Evolutionary conservation across 2,113 vertebrate genomes (phyloP), one percentile per base, ranked within the genome.

Genomic region (Eublepharis macularius): DNA sequence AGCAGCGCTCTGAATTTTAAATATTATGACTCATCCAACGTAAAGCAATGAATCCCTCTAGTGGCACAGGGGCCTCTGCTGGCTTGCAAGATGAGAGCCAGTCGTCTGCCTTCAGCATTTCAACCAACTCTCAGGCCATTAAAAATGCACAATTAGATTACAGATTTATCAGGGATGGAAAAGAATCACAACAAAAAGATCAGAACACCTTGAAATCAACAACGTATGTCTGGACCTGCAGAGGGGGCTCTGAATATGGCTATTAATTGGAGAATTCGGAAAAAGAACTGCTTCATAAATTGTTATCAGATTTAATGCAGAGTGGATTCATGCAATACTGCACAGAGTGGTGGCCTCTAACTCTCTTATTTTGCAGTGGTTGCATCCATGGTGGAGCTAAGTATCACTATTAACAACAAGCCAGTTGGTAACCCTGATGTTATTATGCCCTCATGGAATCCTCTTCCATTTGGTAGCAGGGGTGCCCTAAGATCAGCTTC

Each of bases 181-280:
- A 39, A 78, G n/a, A 69, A 65, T 78, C 90, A 76, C 32, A 57
- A 91, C 24, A 74, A 86, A 88, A 83, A 88, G 81, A 90, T 78
- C 85, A 86, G 76, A 41, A 83, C 43, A 65, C 34, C 80, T 84
- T 77, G 81, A 92, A 93, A 94, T 69, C 82, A 45, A 85, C 76
- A 89, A 60, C 65, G 21, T 79, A 51, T 54, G 72, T 49, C 83
- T 85, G 88, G 87, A 92, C 87, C 88, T 92, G 84, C 89, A 91
- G 84, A 88, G 91, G 89, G 86, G n/a, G 77, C 69, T 90, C 87
- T 91, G 92, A 89, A 94, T 91, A 87, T 91, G 89, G 88, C 90
- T 90, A 87, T 90, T 65, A 76, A 86, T 86, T 87, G 76, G 60
- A 80, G 60, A 86, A 87, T 86, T 68, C 82, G 80, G 86, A 88